Percentiles rank a stretch among this genome's conserved stretches.
Evolutionary conservation across 1,140 invertebrate genomes (phyloP).

Genomic region (Lucilia sericata): DNA sequence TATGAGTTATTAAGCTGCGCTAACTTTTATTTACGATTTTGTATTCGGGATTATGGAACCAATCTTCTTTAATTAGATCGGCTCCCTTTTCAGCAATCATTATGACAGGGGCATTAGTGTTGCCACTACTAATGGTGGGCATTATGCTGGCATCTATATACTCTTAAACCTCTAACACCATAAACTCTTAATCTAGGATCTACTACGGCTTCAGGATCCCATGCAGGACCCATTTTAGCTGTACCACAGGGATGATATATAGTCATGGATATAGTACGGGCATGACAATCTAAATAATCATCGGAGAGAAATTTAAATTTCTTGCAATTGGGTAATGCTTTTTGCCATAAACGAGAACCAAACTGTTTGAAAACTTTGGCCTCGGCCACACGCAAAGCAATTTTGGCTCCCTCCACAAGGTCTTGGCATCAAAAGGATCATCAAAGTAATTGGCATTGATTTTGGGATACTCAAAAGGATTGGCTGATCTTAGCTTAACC

Average conservation of each 20-base stretch:
- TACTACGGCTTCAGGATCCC: conserved; percentile 83
- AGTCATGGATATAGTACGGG: conserved; percentile 86
- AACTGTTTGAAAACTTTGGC: conserved; percentile 85
- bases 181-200: conserved; percentile 83
- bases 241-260: conserved; percentile 87
- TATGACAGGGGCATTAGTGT: conserved; percentile 86
- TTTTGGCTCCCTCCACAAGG: conserved; percentile 86
- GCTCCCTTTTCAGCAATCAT: conserved; percentile 90
- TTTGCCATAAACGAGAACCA: conserved; percentile 78
- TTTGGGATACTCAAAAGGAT: conserved; percentile 87
- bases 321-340: conserved; percentile 83
- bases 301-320: conserved; percentile 80
- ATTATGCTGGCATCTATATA: conserved; percentile 91
- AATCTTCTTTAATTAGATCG: conserved; percentile 84
- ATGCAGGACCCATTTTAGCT: conserved; percentile 84
- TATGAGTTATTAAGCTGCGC: background rate
- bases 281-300: conserved; percentile 87
- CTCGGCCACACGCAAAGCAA: conserved; percentile 78
- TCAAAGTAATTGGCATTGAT: conserved; percentile 92
- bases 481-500: conserved; percentile 78
- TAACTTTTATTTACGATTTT: conserved; percentile 46
- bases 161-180: conserved; percentile 81
- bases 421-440: conserved; percentile 80
- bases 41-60: conserved; percentile 70
- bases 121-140: conserved; percentile 85